Evolutionary conservation across 2,797 vertebrate species (phyloP).

Genomic region (Gobio occitaniae): DNA sequence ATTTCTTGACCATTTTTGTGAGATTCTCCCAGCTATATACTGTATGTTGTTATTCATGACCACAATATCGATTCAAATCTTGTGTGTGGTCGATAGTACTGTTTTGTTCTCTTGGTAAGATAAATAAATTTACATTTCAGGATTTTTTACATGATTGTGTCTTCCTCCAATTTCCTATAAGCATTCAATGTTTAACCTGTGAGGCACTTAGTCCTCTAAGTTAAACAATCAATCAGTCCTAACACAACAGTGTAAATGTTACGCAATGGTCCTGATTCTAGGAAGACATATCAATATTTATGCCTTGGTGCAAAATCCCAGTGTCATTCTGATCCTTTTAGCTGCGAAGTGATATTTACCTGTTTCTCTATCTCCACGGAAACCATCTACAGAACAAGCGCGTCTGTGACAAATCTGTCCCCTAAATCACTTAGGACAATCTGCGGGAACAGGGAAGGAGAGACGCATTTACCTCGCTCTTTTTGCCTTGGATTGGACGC

Average conservation of each 20-base stretch:
- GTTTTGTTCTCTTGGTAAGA: conserved; percentile 13
- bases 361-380: conserved; percentile 60
- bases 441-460: conserved; percentile 3
- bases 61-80: conserved; percentile 15
- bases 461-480: conserved; percentile 1
- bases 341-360: conserved; percentile 66
- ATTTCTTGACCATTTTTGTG: background rate
- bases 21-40: background rate
- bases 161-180: conserved; percentile 17
- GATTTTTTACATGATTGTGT: conserved; percentile 10
- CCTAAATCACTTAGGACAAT: conserved; percentile 34
- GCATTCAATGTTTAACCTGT: conserved; percentile 38
- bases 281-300: conserved; percentile 60
- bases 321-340: conserved; percentile 67
- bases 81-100: background rate
- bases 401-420: conserved; percentile 47
- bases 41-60: background rate
- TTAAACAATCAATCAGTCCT: conserved; percentile 45
- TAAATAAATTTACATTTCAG: conserved; percentile 18
- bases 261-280: conserved; percentile 36
- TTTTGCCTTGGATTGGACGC: conserved; percentile 18
- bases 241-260: conserved; percentile 42
- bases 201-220: conserved; percentile 27
- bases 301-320: conserved; percentile 34
- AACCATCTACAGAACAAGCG: conserved; percentile 59